Percentiles rank a stretch among this genome's conserved stretches.
Evolutionary conservation across 2,888 invertebrate genomes (phyloP).

Genomic region (Papilio protenor): DNA sequence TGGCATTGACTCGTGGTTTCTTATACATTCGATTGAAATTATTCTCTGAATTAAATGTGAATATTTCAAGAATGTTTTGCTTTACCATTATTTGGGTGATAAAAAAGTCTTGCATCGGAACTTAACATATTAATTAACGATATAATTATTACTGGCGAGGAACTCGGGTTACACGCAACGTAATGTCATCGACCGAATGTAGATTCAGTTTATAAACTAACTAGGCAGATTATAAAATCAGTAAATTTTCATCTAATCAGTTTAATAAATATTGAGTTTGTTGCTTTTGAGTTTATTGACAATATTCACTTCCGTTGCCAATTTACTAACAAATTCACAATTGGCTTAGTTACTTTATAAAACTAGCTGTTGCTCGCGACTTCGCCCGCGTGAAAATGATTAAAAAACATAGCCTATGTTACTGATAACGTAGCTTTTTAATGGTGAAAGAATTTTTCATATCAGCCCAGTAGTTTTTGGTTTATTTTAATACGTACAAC

Average conservation of each 20-base stretch:
- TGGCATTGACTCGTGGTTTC: background rate
- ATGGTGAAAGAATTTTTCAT: too few species aligned
- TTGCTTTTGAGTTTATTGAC: background rate
- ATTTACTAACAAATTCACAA: background rate
- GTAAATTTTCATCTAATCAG: too few species aligned
- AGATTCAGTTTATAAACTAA: background rate
- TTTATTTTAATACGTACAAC: too few species aligned
- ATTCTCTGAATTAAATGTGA: slow-evolving; percentile 6
- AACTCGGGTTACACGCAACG: background rate
- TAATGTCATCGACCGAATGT: slow-evolving; percentile 8
- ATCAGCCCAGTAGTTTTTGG: too few species aligned
- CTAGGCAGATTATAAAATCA: background rate
- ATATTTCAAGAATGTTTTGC: slow-evolving; percentile 1
- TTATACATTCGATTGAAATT: background rate
- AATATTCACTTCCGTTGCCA: background rate
- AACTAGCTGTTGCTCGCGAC: too few species aligned
- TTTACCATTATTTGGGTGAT: background rate
- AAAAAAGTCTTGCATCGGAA: background rate
- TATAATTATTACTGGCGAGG: background rate
- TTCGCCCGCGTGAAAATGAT: too few species aligned
- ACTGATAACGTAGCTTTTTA: too few species aligned
- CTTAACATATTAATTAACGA: slow-evolving; percentile 16
- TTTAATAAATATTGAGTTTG: too few species aligned
- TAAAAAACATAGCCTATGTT: too few species aligned
- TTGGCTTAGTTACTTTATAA: too few species aligned